phyloP scores from a whole-genome alignment of 2,797 vertebrate genomes.

The Phoxinus dragarum region DNA sequence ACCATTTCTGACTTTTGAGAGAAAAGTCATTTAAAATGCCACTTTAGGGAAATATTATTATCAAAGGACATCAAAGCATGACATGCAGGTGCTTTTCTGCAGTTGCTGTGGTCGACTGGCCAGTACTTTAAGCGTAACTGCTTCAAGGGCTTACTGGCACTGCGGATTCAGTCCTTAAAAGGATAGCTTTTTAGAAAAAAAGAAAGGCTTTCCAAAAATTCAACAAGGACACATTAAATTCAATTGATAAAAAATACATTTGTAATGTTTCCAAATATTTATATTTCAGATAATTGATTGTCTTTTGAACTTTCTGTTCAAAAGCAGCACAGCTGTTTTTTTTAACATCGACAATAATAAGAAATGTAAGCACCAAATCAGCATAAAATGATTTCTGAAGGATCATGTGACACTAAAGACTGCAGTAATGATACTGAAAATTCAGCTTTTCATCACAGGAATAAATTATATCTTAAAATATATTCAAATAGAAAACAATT shows the following conservation, averaged over 20 bases:
- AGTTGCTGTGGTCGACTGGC: constrained; percentile 6
- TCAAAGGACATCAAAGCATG: constrained; percentile 30
- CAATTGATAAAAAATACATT: neutral
- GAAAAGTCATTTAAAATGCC: constrained; percentile 29
- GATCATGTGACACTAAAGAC: neutral
- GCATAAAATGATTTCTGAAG: neutral
- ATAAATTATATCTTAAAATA: neutral
- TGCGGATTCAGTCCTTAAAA: constrained; percentile 5
- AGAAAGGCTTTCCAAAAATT: too few species aligned
- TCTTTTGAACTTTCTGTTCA: neutral
- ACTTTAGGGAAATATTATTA: constrained; percentile 42
- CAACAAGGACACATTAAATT: neutral
- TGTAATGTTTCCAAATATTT: neutral
- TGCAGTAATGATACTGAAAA: neutral
- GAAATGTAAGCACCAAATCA: neutral
- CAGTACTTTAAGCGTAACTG: neutral
- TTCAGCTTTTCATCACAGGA: neutral
- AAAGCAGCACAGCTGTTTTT: neutral
- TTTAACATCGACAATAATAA: neutral
- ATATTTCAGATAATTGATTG: neutral
- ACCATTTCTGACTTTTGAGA: constrained; percentile 19
- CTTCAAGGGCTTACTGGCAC: constrained; percentile 11
- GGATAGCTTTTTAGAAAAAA: neutral
- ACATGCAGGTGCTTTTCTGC: constrained; percentile 4
- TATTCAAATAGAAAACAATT: neutral